These are phyloP conservation scores for Euplexia lucipara DNA, from an alignment of 2,888 invertebrate genomes.

Conservation along the genomic window DNA sequence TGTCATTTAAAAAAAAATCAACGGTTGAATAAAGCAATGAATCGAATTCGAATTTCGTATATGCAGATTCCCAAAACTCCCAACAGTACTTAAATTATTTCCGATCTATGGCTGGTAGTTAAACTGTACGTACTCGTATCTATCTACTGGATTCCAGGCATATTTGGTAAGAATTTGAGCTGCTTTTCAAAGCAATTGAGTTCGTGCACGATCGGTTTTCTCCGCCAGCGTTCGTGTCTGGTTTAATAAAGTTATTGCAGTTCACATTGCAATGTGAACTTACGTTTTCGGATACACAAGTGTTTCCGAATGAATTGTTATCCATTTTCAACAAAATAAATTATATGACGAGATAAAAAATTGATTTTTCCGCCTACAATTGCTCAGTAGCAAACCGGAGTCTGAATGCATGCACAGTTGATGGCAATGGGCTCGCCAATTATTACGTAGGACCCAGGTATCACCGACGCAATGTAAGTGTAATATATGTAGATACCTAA, in stretches of 20 bases:
- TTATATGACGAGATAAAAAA: too few species aligned
- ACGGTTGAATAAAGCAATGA: neutral
- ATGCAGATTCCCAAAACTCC: slow-evolving; percentile 2
- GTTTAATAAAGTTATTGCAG: slow-evolving; percentile 44
- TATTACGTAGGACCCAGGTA: too few species aligned
- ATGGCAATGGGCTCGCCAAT: too few species aligned
- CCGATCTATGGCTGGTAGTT: slow-evolving; percentile 10
- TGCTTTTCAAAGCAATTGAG: slow-evolving; percentile 33
- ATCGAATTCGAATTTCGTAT: neutral
- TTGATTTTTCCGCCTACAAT: too few species aligned
- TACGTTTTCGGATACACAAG: slow-evolving; percentile 3
- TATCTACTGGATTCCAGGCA: slow-evolving; percentile 29
- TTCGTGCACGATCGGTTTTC: slow-evolving; percentile 34
- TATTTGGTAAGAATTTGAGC: slow-evolving; percentile 37
- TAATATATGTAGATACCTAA: too few species aligned
- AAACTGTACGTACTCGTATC: slow-evolving; percentile 8
- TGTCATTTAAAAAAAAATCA: neutral
- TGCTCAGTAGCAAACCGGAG: too few species aligned
- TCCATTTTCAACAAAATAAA: slow-evolving; percentile 5
- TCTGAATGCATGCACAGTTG: too few species aligned
- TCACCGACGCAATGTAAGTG: too few species aligned
- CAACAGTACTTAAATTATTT: slow-evolving; percentile 37
- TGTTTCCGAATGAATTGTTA: slow-evolving; percentile 9
- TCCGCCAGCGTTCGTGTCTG: slow-evolving; percentile 38
- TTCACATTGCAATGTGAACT: slow-evolving; percentile 26